Evolutionary conservation across 2,797 vertebrate species (phyloP).

Genomic region (Halcyon badia): DNA sequence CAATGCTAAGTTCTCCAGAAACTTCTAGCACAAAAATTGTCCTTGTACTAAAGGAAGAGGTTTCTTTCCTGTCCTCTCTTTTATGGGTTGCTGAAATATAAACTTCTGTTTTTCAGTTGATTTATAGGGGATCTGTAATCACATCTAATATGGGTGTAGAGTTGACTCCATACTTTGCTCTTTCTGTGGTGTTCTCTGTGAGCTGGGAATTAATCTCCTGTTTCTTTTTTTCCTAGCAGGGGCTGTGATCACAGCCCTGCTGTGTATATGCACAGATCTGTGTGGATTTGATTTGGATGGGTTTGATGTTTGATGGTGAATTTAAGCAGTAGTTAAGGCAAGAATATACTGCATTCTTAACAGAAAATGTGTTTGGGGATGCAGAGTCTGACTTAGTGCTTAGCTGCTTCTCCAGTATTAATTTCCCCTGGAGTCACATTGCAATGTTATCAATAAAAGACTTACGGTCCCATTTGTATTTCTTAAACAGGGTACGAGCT

Average conservation of each 20-base stretch:
- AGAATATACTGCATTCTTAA: not conserved
- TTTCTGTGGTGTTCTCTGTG: not conserved
- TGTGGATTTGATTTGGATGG: conserved; percentile 1
- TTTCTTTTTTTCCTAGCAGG: not conserved
- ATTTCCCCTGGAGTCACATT: not conserved
- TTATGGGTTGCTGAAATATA: not conserved
- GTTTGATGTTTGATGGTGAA: not conserved
- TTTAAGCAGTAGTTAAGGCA: not conserved
- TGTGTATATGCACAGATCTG: not conserved
- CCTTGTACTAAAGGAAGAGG: not conserved
- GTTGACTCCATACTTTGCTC: not conserved
- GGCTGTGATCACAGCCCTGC: not conserved
- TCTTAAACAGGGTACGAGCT: conserved; percentile 91
- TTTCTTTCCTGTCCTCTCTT: not conserved
- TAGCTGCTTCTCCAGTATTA: not conserved
- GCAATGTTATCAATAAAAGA: not conserved
- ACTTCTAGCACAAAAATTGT: not conserved
- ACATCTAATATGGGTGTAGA: not conserved
- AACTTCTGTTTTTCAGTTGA: not conserved
- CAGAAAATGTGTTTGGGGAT: not conserved
- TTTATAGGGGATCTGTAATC: not conserved
- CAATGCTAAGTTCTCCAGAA: not conserved
- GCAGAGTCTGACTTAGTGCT: not conserved
- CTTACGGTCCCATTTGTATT: conserved; percentile 16
- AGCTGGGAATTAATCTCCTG: not conserved